Percentiles rank a stretch among this genome's conserved stretches.
phyloP scores from a whole-genome alignment of 2,888 invertebrate genomes.

The Clostera curtula region DNA sequence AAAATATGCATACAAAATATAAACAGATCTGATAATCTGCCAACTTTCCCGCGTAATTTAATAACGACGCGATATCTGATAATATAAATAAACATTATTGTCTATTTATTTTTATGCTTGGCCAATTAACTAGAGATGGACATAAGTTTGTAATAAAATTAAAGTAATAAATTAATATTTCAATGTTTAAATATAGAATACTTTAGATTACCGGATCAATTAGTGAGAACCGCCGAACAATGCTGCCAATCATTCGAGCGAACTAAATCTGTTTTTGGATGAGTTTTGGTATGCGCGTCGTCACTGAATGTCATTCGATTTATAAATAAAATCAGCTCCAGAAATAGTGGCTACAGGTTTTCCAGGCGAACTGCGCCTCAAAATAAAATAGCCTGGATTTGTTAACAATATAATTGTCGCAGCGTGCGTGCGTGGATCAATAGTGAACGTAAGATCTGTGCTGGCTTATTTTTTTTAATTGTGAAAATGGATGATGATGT shows the following conservation, averaged over 20 bases:
- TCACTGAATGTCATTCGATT: constrained; percentile 74
- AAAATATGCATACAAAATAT: too few species aligned
- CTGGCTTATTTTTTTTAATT: constrained; percentile 40
- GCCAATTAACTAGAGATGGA: too few species aligned
- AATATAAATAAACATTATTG: too few species aligned
- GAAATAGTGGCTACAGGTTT: constrained; percentile 76
- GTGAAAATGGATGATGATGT: constrained; percentile 72
- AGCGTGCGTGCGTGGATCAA: constrained; percentile 44
- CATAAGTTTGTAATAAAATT: too few species aligned
- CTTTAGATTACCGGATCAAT: constrained; percentile 26
- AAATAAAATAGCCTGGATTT: constrained; percentile 75
- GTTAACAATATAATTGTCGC: constrained; percentile 73
- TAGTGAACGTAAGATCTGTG: constrained; percentile 50
- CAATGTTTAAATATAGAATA: background rate
- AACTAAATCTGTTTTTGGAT: constrained; percentile 74
- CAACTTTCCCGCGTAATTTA: too few species aligned
- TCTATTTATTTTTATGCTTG: too few species aligned
- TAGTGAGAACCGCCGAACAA: constrained; percentile 55
- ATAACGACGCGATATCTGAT: too few species aligned
- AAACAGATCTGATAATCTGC: too few species aligned
- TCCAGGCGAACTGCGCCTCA: constrained; percentile 73
- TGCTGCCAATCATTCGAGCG: constrained; percentile 67
- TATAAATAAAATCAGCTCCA: constrained; percentile 76
- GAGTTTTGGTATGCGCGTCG: constrained; percentile 71
- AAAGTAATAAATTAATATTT: too few species aligned